Evolutionary conservation across 2,888 invertebrate genomes (phyloP).

Genomic region (Nasonovia ribisnigri): DNA sequence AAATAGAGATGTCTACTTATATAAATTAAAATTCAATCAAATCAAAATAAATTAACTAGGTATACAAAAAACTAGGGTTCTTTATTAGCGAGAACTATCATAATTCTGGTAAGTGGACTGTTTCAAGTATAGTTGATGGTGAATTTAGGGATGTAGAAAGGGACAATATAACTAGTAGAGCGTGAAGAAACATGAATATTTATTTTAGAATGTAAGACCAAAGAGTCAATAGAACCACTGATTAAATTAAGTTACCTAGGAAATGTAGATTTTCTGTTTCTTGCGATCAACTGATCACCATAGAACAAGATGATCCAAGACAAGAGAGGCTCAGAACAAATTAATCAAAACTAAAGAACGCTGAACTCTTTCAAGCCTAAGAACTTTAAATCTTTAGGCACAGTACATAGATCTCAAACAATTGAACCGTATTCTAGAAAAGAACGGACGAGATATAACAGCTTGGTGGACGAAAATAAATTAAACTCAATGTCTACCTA

Average conservation of each 20-base stretch:
- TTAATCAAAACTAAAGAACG: not conserved
- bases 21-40: not conserved
- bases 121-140: not conserved
- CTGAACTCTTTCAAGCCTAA: not conserved
- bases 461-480: not conserved
- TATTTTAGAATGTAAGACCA: not conserved
- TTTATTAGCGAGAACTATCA: not conserved
- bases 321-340: not conserved
- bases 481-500: not conserved
- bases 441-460: not conserved
- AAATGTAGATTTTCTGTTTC: not conserved
- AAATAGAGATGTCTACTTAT: too few relatives aligned
- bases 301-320: not conserved
- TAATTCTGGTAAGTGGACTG: not conserved
- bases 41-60: not conserved
- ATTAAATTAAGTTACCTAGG: not conserved
- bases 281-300: not conserved
- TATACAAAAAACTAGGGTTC: not conserved
- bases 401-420: not conserved
- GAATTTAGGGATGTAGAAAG: not conserved
- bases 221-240: not conserved
- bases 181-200: not conserved
- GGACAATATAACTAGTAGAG: not conserved
- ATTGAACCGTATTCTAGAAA: not conserved
- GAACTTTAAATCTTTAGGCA: not conserved